Percentiles rank a stretch among this genome's conserved stretches.
Evolutionary conservation across 2,797 vertebrate species (phyloP).

Genomic region (Lateolabrax maculatus): DNA sequence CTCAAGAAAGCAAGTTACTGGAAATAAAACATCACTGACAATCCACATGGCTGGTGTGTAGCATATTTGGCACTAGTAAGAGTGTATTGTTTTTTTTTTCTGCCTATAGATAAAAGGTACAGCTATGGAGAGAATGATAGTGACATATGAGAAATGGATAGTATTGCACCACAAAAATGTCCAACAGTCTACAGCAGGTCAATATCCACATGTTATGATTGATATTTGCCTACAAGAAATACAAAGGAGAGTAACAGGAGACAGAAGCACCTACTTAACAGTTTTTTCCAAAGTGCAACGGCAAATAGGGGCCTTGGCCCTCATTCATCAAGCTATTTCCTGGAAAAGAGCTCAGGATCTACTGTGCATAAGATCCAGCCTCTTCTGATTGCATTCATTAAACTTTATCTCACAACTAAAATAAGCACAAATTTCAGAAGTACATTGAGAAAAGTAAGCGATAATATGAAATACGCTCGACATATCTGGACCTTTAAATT

Average conservation of each 20-base stretch:
- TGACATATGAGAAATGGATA: constrained; percentile 11
- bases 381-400: not conserved
- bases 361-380: not conserved
- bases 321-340: constrained; percentile 28
- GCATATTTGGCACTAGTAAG: constrained; percentile 46
- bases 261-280: constrained; percentile 27
- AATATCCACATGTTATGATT: constrained; percentile 36
- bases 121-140: constrained; percentile 17
- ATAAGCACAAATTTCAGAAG: not conserved
- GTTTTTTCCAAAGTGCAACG: constrained; percentile 21
- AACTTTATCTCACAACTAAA: constrained; percentile 10
- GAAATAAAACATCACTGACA: constrained; percentile 38
- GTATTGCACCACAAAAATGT: constrained; percentile 41
- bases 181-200: constrained; percentile 51
- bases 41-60: constrained; percentile 47
- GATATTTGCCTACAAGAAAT: constrained; percentile 4
- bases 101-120: constrained; percentile 23
- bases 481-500: not conserved
- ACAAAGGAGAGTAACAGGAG: constrained; percentile 20
- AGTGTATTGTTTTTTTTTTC: constrained; percentile 39
- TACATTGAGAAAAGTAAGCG: not conserved
- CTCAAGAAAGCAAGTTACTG: constrained; percentile 21
- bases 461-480: not conserved
- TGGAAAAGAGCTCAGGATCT: constrained; percentile 4
- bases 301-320: constrained; percentile 13